Evolutionary conservation across 2,113 vertebrate species (phyloP).

Genomic region (Boleophthalmus pectinirostris): DNA sequence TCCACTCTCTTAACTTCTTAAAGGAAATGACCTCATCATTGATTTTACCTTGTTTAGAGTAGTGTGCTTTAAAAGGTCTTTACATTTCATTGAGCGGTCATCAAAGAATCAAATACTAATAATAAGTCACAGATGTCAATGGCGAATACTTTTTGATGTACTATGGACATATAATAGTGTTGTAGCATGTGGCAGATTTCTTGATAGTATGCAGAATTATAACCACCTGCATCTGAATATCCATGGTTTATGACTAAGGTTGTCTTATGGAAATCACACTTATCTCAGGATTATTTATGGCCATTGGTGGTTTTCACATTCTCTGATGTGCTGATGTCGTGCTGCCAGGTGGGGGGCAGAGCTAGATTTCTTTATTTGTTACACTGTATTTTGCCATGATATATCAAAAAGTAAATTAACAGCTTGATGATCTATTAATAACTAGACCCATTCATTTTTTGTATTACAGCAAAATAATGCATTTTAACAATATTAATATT

Average conservation of each 20-base stretch:
- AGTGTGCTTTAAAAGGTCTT: slow-evolving; percentile 6
- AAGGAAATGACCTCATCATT: slow-evolving; percentile 27
- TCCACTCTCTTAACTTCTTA: slow-evolving; percentile 25
- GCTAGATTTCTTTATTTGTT: too few species aligned
- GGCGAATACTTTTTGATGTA: not conserved
- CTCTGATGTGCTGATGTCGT: too few species aligned
- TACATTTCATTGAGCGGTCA: not conserved
- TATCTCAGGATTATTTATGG: not conserved
- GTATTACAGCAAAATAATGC: too few species aligned
- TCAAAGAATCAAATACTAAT: not conserved
- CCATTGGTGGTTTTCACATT: too few species aligned
- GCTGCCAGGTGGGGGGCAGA: too few species aligned
- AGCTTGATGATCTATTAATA: too few species aligned
- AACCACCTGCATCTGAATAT: not conserved
- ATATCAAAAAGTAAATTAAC: too few species aligned
- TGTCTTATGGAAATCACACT: not conserved
- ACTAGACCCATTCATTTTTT: too few species aligned
- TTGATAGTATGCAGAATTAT: not conserved
- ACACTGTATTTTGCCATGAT: too few species aligned
- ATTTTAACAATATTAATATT: too few species aligned
- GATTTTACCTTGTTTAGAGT: not conserved
- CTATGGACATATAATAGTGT: too few species aligned
- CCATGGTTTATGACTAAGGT: not conserved
- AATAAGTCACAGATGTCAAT: not conserved
- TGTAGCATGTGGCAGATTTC: not conserved